Base-by-base conservation (phyloP, 2,797 vertebrate genomes). In the Epinephelus malabaricus region DNA sequence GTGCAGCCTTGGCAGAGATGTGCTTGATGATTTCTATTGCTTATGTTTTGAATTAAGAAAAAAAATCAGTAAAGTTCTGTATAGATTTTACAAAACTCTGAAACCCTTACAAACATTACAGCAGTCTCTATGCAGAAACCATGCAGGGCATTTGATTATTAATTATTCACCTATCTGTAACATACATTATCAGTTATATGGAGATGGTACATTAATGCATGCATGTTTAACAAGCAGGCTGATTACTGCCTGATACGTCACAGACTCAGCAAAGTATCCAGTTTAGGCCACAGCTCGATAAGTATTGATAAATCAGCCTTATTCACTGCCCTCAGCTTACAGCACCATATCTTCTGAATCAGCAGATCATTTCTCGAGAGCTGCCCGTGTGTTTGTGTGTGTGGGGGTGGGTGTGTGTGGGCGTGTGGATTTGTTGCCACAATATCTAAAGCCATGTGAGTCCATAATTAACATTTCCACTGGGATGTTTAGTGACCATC, bases 401-500 rank as follows among this genome's bases (percentile, higher is more conserved):
- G 53, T 68, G 55, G 49, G 38, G 47, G 64, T 25, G 49, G 38
- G 23, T 40, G 40, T 27, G 54, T 19, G 68, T 69, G 38, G 54
- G 65, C 53, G 40, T 69, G 67, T 45, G 38, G 64, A 80, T 84
- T 59, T 83, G 84, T 70, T 71, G 27, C 68, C 14, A 51, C 73
- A 78, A 82, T 71, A 83, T 82, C 73, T 53, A 47, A 71, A 69
- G 68, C 81, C 63, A 66, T 25, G 43, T 18, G 17, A 47, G 66
- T 78, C 78, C 49, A 40, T 83, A 79, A 89, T 89, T 79, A 85
- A 65, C 81, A 43, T 85, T 71, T 85, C 86, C 82, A 55, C 53
- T 8, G 82, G 85, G 87, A 86, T 60, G 72, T 67, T 88, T 62
- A 73, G 81, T 76, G 88, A 80, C 88, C 85, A 45, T 71, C 79